A percentile compares a stretch with the other conserved stretches of the same genome.
These are phyloP conservation scores for Diabrotica undecimpunctata DNA, from an alignment of 1,140 invertebrate species.

Conservation along the genomic window DNA sequence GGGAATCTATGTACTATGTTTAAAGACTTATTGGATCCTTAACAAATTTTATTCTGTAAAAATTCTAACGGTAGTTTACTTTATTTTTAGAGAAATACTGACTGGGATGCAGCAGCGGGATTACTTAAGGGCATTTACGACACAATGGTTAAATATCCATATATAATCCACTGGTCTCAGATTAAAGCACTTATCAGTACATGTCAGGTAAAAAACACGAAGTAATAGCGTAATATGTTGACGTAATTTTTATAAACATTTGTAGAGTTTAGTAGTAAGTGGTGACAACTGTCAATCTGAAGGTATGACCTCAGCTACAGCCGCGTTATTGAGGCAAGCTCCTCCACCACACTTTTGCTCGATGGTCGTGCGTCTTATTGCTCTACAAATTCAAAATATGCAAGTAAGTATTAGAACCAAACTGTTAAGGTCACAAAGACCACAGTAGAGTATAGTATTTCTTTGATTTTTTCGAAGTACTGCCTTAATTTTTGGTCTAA, in stretches of 20 bases:
- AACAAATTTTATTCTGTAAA: no score
- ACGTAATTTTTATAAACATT: conserved; percentile 7
- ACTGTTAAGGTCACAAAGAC: background rate
- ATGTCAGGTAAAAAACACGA: conserved; percentile 61
- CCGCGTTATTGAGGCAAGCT: conserved; percentile 78
- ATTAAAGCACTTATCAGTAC: conserved; percentile 85
- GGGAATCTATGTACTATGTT: no score
- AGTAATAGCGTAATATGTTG: background rate
- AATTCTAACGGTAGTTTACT: background rate
- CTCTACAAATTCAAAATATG: conserved; percentile 87
- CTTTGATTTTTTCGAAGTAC: no score
- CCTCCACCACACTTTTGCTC: conserved; percentile 93
- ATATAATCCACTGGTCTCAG: conserved; percentile 94
- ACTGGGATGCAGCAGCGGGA: conserved; percentile 94
- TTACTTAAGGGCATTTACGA: conserved; percentile 93
- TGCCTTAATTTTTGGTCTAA: no score
- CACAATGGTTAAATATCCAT: conserved; percentile 87
- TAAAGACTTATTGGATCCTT: no score
- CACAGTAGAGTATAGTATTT: background rate
- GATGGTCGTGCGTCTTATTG: conserved; percentile 89
- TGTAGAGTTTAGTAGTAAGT: conserved; percentile 76
- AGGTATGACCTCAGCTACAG: conserved; percentile 71
- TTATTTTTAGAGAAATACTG: conserved; percentile 72
- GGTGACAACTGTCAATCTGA: conserved; percentile 63
- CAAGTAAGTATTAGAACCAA: conserved; percentile 54